These are phyloP conservation scores for Phytoseiulus persimilis DNA, from an alignment of 2,888 invertebrate genomes.

Conservation along the genomic window DNA sequence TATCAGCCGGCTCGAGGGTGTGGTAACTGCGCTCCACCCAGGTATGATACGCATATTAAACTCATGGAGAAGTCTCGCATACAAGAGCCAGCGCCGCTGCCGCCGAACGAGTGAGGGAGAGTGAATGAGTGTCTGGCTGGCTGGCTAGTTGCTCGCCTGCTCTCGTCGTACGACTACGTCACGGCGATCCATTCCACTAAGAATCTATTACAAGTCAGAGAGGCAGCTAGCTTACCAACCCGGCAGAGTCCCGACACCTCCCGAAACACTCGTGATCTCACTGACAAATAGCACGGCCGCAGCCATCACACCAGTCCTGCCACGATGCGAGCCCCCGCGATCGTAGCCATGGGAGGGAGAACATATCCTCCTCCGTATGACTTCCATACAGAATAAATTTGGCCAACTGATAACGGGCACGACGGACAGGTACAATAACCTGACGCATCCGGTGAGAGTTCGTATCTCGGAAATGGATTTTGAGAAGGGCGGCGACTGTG, in stretches of 20 bases:
- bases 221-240: too few species aligned
- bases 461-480: neutral
- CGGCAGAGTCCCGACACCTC: neutral
- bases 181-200: neutral
- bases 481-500: neutral
- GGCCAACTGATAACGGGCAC: neutral
- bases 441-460: neutral
- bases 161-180: neutral
- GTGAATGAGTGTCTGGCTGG: constrained; percentile 5
- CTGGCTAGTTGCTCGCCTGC: neutral
- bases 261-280: neutral
- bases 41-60: constrained; percentile 38
- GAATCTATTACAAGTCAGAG: neutral
- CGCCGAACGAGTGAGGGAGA: neutral
- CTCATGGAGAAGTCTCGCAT: constrained; percentile 7
- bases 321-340: neutral
- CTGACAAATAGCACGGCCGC: neutral
- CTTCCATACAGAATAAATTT: neutral
- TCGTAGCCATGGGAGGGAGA: neutral
- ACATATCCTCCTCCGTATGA: neutral
- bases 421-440: neutral
- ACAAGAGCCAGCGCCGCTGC: neutral
- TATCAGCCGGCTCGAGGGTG: constrained; percentile 5
- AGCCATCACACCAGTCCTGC: neutral
- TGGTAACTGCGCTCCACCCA: constrained; percentile 8